Evolutionary conservation across 1,140 invertebrate species (phyloP), one percentile per base, ranked within the genome.

Genomic region (Gryllus bimaculatus): DNA sequence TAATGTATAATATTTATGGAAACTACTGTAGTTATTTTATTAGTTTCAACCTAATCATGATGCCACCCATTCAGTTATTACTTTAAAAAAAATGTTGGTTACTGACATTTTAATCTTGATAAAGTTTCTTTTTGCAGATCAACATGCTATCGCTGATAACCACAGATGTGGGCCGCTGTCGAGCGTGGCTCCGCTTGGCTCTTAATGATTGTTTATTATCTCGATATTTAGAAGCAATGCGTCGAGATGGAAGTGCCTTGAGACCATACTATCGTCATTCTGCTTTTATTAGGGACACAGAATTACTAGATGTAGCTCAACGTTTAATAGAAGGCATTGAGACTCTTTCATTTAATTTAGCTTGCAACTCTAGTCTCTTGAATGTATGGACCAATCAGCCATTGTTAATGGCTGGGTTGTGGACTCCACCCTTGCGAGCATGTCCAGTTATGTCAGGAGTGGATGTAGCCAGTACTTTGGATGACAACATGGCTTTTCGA

Each of bases 321-420:
- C 89, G 90, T 82, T 86, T 94, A 8, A 87, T 97, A 73, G 91
- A 94, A 83, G 94, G 92, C 66, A 84, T 97, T n/a, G 93, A 95
- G 83, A 87, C 89, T 47, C 90, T 92, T 83, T 86, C 89, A 47
- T 97, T 98, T 84, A 89, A 93, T 79, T 85, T 98, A 78, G 93
- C 94, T 6, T 93, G 90, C 80, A 98, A 98, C 88, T 95, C 94
- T 0, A 95, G 93, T 83, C 84, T 96, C 8, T 86, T 98, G 0
- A 98, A 99, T 86, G 90, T 90, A 73, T 99, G 96, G 96, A 92
- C 92, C 0, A 91, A 91, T 81, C 91, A 91, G n/a, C 93, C 96
- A 5, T 85, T 98, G 8, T 87, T 94, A 82, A 86, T 97, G 79
- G 92, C 95, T 21, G 95, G 95, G 18, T 87, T 97, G 48, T 96